phyloP scores from a whole-genome alignment of 1,140 invertebrate species.

The Caenorhabditis remanei region DNA sequence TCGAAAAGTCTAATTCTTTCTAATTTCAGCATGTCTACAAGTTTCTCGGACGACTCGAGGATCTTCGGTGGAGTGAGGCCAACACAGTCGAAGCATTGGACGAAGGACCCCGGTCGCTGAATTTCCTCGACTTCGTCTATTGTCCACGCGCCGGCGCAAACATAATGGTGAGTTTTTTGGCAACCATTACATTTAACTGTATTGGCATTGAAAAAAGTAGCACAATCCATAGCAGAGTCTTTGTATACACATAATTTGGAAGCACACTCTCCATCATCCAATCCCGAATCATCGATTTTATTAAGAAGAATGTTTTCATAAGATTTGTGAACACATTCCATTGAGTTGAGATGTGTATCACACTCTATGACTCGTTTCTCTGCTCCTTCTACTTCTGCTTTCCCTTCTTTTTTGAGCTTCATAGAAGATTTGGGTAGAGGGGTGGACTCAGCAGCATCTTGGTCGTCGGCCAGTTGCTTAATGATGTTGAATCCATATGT shows the following conservation, averaged over 20 bases:
- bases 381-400: neutral
- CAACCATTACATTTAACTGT: neutral
- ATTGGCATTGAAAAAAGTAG: neutral
- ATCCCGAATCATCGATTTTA: neutral
- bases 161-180: neutral
- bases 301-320: neutral
- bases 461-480: neutral
- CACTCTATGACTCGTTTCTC: neutral
- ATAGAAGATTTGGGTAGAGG: neutral
- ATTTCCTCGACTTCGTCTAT: neutral
- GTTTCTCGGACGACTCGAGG: too few species aligned
- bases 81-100: neutral
- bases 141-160: neutral
- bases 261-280: neutral
- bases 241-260: neutral
- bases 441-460: neutral
- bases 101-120: neutral
- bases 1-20: too few species aligned
- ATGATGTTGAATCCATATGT: neutral
- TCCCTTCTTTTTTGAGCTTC: neutral
- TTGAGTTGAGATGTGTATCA: neutral
- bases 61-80: neutral
- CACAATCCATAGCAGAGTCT: neutral
- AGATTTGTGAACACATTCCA: neutral
- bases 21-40: too few species aligned